These are phyloP conservation scores for Ametastegia equiseti DNA, from an alignment of 2,888 invertebrate species.

Conservation along the genomic window DNA sequence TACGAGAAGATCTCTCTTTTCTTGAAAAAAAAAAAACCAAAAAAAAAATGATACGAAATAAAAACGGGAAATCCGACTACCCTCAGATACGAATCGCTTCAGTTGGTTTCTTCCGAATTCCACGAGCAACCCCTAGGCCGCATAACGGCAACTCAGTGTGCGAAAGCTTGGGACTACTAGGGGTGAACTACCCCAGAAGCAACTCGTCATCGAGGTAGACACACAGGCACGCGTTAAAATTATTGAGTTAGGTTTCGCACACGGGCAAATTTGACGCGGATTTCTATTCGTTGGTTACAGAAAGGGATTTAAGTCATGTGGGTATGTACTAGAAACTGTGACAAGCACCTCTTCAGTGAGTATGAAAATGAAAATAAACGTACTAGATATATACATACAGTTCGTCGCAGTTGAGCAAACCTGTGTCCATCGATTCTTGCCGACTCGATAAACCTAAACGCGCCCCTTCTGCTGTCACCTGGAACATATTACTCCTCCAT, in stretches of 20 bases:
- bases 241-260: slow-evolving; percentile 28
- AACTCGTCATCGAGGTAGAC: slow-evolving; percentile 8
- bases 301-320: neutral
- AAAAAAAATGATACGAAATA: neutral
- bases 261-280: slow-evolving; percentile 10
- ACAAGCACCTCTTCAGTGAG: slow-evolving; percentile 10
- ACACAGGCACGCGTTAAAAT: slow-evolving; percentile 10
- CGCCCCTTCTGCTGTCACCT: slow-evolving; percentile 21
- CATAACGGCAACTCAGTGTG: neutral
- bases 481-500: slow-evolving; percentile 35
- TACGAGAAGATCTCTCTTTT: too few relatives aligned
- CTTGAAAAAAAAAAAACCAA: too few relatives aligned
- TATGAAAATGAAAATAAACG: slow-evolving; percentile 34
- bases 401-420: slow-evolving; percentile 7
- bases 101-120: slow-evolving; percentile 16
- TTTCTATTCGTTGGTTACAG: neutral
- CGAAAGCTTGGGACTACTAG: neutral
- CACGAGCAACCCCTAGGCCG: neutral
- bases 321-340: neutral
- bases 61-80: neutral
- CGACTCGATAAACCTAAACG: slow-evolving; percentile 27
- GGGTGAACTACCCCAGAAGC: neutral
- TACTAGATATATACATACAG: neutral
- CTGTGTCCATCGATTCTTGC: slow-evolving; percentile 31
- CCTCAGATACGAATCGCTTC: slow-evolving; percentile 5